These are phyloP conservation scores for Alouatta caraya DNA, from an alignment of 2,797 vertebrate species.

Conservation along the genomic window DNA sequence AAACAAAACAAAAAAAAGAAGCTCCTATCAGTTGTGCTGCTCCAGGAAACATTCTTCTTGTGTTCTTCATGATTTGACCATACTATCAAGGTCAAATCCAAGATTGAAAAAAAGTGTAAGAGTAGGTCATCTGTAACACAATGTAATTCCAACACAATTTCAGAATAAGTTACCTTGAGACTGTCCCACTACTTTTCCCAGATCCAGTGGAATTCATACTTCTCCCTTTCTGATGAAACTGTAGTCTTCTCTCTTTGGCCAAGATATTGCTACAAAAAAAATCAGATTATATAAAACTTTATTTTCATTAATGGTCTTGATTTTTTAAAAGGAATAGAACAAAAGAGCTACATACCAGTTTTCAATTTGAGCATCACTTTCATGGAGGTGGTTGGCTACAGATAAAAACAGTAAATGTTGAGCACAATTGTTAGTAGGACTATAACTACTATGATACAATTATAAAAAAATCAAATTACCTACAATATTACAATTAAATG, in stretches of 20 bases:
- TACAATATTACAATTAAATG: not conserved
- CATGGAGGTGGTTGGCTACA: conserved; percentile 94
- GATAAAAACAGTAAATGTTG: conserved; percentile 68
- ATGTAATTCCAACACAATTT: not conserved
- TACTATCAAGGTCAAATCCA: not conserved
- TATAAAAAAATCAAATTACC: conserved; percentile 33
- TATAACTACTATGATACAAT: not conserved
- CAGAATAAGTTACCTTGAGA: conserved; percentile 90
- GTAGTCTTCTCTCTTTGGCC: conserved; percentile 92
- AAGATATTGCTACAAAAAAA: conserved; percentile 85
- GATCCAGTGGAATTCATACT: conserved; percentile 99
- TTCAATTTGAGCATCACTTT: conserved; percentile 86
- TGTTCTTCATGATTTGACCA: not conserved
- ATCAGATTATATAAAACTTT: conserved; percentile 51
- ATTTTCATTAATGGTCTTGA: conserved; percentile 22
- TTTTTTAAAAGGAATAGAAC: conserved; percentile 53
- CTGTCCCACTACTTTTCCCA: conserved; percentile 95
- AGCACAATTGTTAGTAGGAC: conserved; percentile 39
- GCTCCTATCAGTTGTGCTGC: not conserved
- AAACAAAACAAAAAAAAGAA: not conserved
- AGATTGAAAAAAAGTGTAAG: not conserved
- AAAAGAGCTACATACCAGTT: conserved; percentile 86
- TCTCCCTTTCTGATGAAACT: conserved; percentile 93
- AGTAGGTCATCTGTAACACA: not conserved
- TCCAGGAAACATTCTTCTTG: not conserved